Evolutionary conservation across 2,888 invertebrate species (phyloP).

Genomic region (Paralinhomoeus sp.): DNA sequence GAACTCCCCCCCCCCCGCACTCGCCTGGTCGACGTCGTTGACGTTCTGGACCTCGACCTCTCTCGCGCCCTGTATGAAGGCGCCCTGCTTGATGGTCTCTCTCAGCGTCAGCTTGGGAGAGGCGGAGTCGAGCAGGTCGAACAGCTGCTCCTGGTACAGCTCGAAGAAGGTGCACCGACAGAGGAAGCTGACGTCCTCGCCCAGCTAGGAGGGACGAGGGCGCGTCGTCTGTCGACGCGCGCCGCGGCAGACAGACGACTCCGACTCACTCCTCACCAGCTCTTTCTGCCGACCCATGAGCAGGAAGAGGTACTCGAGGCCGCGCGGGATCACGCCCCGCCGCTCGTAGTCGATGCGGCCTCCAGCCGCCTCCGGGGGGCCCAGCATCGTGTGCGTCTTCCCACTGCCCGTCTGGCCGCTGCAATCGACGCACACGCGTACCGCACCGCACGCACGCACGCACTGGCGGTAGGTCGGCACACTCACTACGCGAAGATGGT

Average conservation of each 20-base stretch:
- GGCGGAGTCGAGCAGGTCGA: constrained; percentile 26
- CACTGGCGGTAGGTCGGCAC: no score
- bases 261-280: no score
- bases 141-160: constrained; percentile 29
- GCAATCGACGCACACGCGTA: constrained; percentile 24
- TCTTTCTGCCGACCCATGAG: constrained; percentile 22
- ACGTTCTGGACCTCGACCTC: constrained; percentile 21
- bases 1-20: neutral
- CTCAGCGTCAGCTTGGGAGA: constrained; percentile 18
- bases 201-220: constrained; percentile 19
- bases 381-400: constrained; percentile 31
- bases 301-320: constrained; percentile 27
- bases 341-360: constrained; percentile 20
- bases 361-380: constrained; percentile 10
- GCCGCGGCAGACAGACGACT: no score
- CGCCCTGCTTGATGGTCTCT: constrained; percentile 25
- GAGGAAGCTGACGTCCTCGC: constrained; percentile 22
- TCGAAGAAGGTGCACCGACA: constrained; percentile 28
- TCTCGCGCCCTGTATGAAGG: constrained; percentile 23
- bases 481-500: constrained; percentile 31
- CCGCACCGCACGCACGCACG: constrained; percentile 7
- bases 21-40: constrained; percentile 24
- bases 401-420: constrained; percentile 31
- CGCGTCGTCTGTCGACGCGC: no score
- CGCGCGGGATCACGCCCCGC: constrained; percentile 27